Percentiles rank a stretch among this genome's conserved stretches.
phyloP scores from a whole-genome alignment of 2,113 vertebrate genomes.

The Myotis lucifugus region DNA sequence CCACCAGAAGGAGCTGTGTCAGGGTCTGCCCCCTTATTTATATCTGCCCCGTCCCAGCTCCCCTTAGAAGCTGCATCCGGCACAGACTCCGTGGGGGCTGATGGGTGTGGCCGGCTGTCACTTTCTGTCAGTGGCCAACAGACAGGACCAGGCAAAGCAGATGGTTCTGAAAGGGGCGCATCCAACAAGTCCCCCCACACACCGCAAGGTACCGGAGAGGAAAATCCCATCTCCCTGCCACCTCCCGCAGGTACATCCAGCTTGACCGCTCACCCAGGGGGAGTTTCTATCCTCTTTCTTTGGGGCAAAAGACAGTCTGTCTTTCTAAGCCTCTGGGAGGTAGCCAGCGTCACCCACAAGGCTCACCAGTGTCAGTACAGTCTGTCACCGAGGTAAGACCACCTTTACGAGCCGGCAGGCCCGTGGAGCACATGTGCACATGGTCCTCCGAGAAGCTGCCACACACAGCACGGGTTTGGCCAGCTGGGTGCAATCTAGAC shows the following conservation, averaged over 20 bases:
- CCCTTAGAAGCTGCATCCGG: constrained; percentile 35
- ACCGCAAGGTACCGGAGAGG: not conserved
- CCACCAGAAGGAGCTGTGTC: not conserved
- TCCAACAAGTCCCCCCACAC: constrained; percentile 32
- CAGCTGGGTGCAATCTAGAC: not conserved
- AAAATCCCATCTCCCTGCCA: not conserved
- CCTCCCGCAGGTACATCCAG: not conserved
- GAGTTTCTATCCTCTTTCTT: not conserved
- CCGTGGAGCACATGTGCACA: rapidly evolving
- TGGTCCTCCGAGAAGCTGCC: not conserved
- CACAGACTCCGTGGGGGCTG: not conserved
- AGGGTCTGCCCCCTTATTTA: not conserved
- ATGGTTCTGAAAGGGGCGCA: constrained; percentile 48
- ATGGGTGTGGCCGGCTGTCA: constrained; percentile 1
- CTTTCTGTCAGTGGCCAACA: constrained; percentile 14
- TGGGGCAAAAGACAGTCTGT: not conserved
- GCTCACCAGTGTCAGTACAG: not conserved
- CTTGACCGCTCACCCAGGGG: not conserved
- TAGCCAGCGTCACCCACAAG: rapidly evolving
- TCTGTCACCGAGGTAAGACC: not conserved
- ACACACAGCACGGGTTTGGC: not conserved
- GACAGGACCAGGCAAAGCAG: constrained; percentile 42
- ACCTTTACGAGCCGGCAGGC: not conserved
- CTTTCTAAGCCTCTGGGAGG: not conserved
- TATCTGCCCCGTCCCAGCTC: not conserved